Percentiles rank a stretch among this genome's conserved stretches.
Evolutionary conservation across 2,888 invertebrate species (phyloP).

Genomic region (Resseliella maxima): DNA sequence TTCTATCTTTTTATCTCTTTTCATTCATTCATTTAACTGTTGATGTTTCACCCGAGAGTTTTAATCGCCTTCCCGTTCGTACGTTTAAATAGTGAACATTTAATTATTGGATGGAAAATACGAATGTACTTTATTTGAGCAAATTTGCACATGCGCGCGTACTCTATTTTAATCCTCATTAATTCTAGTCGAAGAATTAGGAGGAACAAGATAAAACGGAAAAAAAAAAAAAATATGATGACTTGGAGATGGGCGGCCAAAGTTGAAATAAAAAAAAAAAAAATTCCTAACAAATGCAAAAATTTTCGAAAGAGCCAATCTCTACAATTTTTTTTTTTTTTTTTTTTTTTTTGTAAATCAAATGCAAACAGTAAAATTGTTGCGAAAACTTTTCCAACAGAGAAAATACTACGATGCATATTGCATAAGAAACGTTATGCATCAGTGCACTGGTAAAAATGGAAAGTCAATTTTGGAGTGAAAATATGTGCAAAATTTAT

Average conservation of each 20-base stretch:
- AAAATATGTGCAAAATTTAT: neutral
- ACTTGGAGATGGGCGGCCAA: neutral
- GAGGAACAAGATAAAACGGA: neutral
- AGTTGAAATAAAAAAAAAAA: neutral
- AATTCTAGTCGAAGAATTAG: neutral
- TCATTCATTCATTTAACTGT: no score
- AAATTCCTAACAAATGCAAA: neutral
- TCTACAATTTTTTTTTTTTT: no score
- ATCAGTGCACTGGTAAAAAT: neutral
- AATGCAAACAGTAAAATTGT: neutral
- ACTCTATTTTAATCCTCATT: neutral
- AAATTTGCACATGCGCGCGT: neutral
- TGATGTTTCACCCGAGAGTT: neutral
- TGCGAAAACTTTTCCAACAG: neutral
- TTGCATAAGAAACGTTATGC: no score
- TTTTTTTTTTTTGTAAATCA: neutral
- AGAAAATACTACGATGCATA: no score
- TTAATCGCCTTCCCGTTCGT: neutral
- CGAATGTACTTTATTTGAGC: neutral
- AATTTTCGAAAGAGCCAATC: neutral
- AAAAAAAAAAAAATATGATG: neutral
- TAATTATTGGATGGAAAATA: neutral
- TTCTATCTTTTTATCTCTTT: no score
- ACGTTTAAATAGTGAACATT: neutral
- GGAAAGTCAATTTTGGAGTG: neutral